A percentile compares a stretch with the other conserved stretches of the same genome.
Conservation (phyloP, 2,113 vertebrate genomes). For the Gorsachius goisagi region DNA sequence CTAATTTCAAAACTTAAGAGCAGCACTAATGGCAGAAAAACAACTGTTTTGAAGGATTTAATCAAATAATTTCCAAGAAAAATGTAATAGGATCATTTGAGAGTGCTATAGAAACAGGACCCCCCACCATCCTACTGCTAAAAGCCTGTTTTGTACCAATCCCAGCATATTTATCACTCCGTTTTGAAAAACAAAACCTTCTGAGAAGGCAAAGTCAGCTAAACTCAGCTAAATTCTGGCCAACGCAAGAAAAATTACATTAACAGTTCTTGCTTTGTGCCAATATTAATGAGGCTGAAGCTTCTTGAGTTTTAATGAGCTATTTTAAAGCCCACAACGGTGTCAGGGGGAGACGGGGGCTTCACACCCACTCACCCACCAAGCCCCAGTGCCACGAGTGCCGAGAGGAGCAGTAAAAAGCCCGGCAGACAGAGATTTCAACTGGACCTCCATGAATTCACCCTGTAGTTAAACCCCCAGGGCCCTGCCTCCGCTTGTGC, state of each 20-base stretch:
- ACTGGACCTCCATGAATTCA: not conserved
- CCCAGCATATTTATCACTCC: not conserved
- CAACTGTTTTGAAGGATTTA: not conserved
- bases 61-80: not conserved
- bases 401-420: not conserved
- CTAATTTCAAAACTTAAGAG: not conserved
- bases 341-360: not conserved
- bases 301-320: not conserved
- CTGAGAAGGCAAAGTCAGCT: not conserved
- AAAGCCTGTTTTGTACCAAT: not conserved
- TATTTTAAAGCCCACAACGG: not conserved
- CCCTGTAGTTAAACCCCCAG: not conserved
- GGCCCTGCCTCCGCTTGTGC: not conserved
- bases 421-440: not conserved
- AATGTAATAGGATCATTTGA: not conserved
- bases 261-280: not conserved
- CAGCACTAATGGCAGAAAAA: not conserved
- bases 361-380: not conserved
- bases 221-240: not conserved
- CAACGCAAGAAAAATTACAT: not conserved
- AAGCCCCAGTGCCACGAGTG: rapidly evolving
- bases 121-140: not conserved
- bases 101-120: not conserved
- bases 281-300: not conserved
- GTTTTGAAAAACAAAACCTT: not conserved